A percentile compares a stretch with the other conserved stretches of the same genome.
Evolutionary conservation across 2,113 vertebrate species (phyloP).

Genomic region (Puntigrus tetrazona): DNA sequence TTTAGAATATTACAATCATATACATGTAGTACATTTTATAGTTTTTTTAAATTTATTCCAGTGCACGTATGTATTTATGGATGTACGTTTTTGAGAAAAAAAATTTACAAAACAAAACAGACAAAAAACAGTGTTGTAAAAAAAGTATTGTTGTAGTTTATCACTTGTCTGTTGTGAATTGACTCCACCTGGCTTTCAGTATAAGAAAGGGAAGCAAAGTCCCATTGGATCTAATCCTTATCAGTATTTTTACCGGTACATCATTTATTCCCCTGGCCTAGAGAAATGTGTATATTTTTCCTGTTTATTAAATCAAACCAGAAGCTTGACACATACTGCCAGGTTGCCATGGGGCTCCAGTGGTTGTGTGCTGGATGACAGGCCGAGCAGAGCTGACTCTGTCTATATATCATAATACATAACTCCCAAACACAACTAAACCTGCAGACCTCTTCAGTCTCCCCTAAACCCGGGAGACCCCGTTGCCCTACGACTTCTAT

Average conservation of each 20-base stretch:
- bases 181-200: background rate
- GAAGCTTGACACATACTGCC: slow-evolving; percentile 29
- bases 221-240: background rate
- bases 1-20: too few relatives aligned
- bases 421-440: background rate
- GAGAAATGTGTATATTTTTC: slow-evolving; percentile 23
- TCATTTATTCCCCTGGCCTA: background rate
- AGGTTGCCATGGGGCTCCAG: slow-evolving; percentile 13
- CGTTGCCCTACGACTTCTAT: background rate
- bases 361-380: background rate
- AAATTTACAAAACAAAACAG: too few relatives aligned
- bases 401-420: slow-evolving; percentile 30
- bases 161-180: too few relatives aligned
- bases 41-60: too few relatives aligned
- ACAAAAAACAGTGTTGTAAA: too few relatives aligned
- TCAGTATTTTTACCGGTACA: background rate
- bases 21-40: too few relatives aligned
- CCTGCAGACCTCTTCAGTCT: background rate
- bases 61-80: too few relatives aligned
- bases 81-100: too few relatives aligned
- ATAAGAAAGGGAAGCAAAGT: background rate
- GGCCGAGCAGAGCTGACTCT: background rate
- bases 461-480: background rate
- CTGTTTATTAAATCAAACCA: slow-evolving; percentile 33
- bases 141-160: too few relatives aligned